phyloP scores from a whole-genome alignment of 1,140 invertebrate species.

The Drosophila repleta region DNA sequence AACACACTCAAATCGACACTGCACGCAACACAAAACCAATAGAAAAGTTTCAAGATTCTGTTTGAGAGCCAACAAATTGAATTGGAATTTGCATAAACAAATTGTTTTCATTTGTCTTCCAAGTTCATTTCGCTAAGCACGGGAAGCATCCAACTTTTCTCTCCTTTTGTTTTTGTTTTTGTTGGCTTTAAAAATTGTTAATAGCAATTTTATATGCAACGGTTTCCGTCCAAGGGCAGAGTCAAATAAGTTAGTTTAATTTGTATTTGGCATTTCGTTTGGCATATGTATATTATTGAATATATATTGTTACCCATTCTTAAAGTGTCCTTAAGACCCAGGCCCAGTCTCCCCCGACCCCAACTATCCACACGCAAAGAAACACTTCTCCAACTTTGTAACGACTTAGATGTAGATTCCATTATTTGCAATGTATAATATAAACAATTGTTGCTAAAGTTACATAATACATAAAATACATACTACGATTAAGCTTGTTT shows the following conservation, averaged over 20 bases:
- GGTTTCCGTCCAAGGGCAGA: conserved; percentile 78
- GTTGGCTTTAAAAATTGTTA: conserved; percentile 23
- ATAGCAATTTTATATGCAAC: conserved; percentile 52
- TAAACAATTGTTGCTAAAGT: conserved; percentile 71
- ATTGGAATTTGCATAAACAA: conserved; percentile 45
- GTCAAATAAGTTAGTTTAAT: conserved; percentile 66
- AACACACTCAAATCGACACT: conserved; percentile 41
- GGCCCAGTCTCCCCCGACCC: conserved; percentile 53
- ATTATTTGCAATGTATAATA: conserved; percentile 67
- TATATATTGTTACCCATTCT: conserved; percentile 23
- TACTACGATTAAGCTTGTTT: conserved; percentile 68
- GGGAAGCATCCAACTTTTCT: conserved; percentile 27
- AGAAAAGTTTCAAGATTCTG: conserved; percentile 33
- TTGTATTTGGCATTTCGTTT: conserved; percentile 32
- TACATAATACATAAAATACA: conserved; percentile 53
- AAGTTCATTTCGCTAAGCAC: conserved; percentile 44
- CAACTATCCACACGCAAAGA: conserved; percentile 16
- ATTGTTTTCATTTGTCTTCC: conserved; percentile 77
- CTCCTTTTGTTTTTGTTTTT: not conserved
- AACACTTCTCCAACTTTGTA: conserved; percentile 34
- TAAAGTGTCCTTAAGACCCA: conserved; percentile 66
- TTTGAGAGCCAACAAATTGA: conserved; percentile 24
- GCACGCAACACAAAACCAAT: conserved; percentile 26
- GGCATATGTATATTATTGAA: conserved; percentile 17
- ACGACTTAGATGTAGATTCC: conserved; percentile 29